Evolutionary conservation across 2,888 invertebrate species (phyloP).

Genomic region (Leucania comma): DNA sequence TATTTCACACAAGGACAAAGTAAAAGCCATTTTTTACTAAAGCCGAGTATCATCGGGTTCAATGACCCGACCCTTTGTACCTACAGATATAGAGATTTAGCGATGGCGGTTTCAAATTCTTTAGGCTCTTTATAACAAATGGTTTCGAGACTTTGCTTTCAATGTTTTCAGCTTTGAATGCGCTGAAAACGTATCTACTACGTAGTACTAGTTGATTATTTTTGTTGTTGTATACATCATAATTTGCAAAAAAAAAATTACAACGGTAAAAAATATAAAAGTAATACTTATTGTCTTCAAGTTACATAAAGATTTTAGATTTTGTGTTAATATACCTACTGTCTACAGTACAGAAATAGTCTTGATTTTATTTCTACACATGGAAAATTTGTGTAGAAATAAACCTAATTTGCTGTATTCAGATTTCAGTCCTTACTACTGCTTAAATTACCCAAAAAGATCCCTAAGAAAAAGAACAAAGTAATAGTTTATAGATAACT

Average conservation of each 20-base stretch:
- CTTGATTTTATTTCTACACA: too few species aligned
- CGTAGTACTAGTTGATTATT: too few species aligned
- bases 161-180: not conserved
- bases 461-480: not conserved
- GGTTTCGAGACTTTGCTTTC: not conserved
- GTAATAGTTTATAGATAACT: not conserved
- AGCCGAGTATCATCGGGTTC: slow-evolving; percentile 27
- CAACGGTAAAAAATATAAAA: not conserved
- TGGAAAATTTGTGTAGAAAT: not conserved
- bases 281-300: not conserved
- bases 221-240: too few species aligned
- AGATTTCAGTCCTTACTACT: slow-evolving; percentile 6
- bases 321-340: not conserved
- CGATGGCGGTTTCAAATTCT: slow-evolving; percentile 14
- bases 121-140: slow-evolving; percentile 10
- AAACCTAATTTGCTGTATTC: slow-evolving; percentile 13
- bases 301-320: not conserved
- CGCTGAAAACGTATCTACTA: too few species aligned
- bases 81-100: slow-evolving; percentile 14
- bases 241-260: not conserved
- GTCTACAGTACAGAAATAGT: not conserved
- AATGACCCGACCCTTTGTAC: slow-evolving; percentile 21
- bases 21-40: slow-evolving; percentile 20
- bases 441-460: slow-evolving; percentile 3
- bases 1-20: slow-evolving; percentile 15